Evolutionary conservation across 2,113 vertebrate genomes (phyloP), one percentile per base, ranked within the genome.

Genomic region (Perognathus longimembris): DNA sequence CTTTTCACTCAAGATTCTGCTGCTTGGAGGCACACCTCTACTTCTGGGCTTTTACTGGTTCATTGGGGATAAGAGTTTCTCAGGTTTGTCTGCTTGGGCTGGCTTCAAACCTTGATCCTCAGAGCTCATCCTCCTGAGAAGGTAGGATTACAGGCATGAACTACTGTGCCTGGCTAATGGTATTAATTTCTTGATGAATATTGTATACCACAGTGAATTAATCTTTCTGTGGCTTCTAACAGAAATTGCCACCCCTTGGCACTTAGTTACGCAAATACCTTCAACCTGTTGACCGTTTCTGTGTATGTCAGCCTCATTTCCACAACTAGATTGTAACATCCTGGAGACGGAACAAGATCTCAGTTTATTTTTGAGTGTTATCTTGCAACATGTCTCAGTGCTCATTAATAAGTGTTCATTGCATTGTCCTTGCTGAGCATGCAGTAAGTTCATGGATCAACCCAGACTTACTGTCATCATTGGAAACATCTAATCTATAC

Each of bases 211-310:
- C 8, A 45, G 42, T 12, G 24, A 83, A 57, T 84, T 86, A 20
- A 15, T 87, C 67, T 91, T 88, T 77, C 76, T 89, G 50, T 77
- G 42, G n/a, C 69, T 91, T 95, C 73, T 89, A 57, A 75, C n/a
- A 76, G 42, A 89, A 76, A 71, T 63, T 36, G 11, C 90, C 64
- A 67, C 7, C 45, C 69, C 32, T 83, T 63, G 14, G 34, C 54
- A 42, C 70, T 70, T 40, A 69, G 64, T 91, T 86, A 71, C 15
- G 10, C 24, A 54, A n/a, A 10, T 40, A n/a, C 59, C 67, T 40
- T 28, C 45, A 57, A 45, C 61, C 61, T 38, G 38, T 54, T 61
- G 88, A 4, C 45, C 30, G 21, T 71, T 76, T 36, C 38, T 74
- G 18, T 40, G 30, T 74, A 11, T 38, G 22, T 78, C 36, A 38